Evolutionary conservation across 2,113 vertebrate species (phyloP).

Genomic region (Phalacrocorax brasilianus): DNA sequence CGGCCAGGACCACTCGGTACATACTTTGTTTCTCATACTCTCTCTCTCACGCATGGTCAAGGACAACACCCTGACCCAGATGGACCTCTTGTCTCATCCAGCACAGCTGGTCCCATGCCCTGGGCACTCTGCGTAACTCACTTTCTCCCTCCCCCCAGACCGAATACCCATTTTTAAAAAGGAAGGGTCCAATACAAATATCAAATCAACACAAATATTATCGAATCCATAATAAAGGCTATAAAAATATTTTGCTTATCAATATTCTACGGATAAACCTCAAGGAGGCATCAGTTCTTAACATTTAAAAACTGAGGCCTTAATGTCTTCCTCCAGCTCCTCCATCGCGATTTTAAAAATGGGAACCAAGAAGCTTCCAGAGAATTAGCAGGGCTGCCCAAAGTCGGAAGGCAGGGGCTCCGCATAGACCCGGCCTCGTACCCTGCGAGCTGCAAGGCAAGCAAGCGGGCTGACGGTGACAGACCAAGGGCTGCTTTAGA

Average conservation of each 20-base stretch:
- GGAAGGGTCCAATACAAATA: neutral
- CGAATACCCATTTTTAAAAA: neutral
- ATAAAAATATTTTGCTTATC: neutral
- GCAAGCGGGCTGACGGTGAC: neutral
- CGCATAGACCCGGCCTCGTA: neutral
- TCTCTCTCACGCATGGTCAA: neutral
- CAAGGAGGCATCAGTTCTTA: neutral
- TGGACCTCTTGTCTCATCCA: neutral
- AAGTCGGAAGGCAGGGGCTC: neutral
- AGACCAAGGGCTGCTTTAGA: neutral
- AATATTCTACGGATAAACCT: neutral
- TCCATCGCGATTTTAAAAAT: neutral
- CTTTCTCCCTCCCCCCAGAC: accelerated
- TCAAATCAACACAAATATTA: neutral
- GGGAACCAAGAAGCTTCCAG: neutral
- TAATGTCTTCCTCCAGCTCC: neutral
- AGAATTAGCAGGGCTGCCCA: neutral
- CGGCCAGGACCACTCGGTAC: neutral
- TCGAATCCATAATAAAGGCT: neutral
- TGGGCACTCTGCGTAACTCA: neutral
- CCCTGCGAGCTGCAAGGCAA: accelerated
- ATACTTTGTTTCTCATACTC: neutral
- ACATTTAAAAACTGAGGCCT: neutral
- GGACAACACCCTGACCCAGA: neutral
- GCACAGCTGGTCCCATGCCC: neutral